phyloP scores from a whole-genome alignment of 2,113 vertebrate species.

The Scalopus aquaticus region DNA sequence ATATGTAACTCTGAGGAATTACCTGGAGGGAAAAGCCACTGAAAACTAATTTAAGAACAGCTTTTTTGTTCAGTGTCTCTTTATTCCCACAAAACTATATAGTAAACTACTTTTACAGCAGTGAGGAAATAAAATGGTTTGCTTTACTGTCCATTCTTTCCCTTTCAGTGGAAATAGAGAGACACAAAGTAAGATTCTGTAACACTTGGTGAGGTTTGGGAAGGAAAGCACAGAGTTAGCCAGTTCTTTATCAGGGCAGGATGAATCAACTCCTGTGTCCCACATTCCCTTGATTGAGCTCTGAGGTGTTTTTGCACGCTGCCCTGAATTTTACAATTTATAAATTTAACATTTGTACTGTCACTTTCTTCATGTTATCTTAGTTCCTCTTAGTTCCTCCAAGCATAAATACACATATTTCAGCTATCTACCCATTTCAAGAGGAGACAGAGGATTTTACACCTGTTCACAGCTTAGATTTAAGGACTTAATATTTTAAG shows the following conservation, averaged over 20 bases:
- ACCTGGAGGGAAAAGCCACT: not conserved
- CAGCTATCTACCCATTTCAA: not conserved
- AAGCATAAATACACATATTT: not conserved
- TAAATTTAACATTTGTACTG: not conserved
- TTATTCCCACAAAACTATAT: not conserved
- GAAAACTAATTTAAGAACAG: not conserved
- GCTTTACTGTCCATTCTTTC: not conserved
- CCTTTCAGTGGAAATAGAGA: not conserved
- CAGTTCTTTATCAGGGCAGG: not conserved
- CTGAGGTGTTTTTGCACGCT: not conserved
- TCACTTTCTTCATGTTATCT: not conserved
- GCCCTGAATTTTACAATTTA: not conserved
- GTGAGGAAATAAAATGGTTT: not conserved
- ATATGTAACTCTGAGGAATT: not conserved
- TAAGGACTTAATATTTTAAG: not conserved
- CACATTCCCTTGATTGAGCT: not conserved
- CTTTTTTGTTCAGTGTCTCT: not conserved
- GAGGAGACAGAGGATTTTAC: not conserved
- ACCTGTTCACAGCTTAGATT: not conserved
- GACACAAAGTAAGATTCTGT: not conserved
- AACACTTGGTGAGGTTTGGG: fast-evolving
- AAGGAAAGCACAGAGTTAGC: not conserved
- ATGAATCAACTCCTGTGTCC: not conserved
- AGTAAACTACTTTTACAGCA: not conserved
- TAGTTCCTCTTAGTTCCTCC: not conserved